Percentiles rank a stretch among this genome's conserved stretches.
Conservation (phyloP, 2,113 vertebrate genomes). For the Entelurus aequoreus region DNA sequence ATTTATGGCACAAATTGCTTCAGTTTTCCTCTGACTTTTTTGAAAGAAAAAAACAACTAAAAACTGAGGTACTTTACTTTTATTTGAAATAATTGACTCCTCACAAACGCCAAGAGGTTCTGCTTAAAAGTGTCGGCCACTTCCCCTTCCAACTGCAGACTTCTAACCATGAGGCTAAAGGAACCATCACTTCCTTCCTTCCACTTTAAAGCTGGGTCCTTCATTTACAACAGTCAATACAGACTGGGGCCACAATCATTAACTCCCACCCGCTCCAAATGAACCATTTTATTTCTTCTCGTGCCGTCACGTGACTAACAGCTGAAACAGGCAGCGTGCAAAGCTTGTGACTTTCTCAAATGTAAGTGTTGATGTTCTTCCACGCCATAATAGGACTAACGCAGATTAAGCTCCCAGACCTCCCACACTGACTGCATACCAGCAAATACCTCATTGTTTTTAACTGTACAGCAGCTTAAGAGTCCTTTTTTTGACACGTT, state of each 20-base stretch:
- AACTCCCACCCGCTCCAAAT: neutral
- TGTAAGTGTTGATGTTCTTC: conserved; percentile 27
- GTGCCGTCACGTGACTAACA: conserved; percentile 6
- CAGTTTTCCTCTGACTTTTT: too few relatives aligned
- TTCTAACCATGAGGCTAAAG: conserved; percentile 29
- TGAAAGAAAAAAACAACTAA: too few relatives aligned
- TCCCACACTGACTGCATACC: conserved; percentile 26
- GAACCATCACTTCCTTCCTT: conserved; percentile 25
- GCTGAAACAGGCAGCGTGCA: neutral
- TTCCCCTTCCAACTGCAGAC: conserved; percentile 1
- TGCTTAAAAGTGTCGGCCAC: conserved; percentile 1
- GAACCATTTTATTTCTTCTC: conserved; percentile 10
- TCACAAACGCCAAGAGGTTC: neutral
- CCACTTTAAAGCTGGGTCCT: conserved; percentile 21
- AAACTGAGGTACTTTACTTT: neutral
- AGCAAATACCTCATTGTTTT: neutral
- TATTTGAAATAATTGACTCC: neutral
- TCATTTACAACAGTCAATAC: conserved; percentile 16
- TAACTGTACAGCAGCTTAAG: neutral
- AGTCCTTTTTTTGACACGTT: neutral
- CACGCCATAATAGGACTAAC: conserved; percentile 10
- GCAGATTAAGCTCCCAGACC: conserved; percentile 31
- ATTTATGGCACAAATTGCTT: too few relatives aligned
- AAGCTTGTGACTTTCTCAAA: conserved; percentile 45
- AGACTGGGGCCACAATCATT: neutral